phyloP scores from a whole-genome alignment of 2,797 vertebrate species.

The Paramormyrops hopkinsi region DNA sequence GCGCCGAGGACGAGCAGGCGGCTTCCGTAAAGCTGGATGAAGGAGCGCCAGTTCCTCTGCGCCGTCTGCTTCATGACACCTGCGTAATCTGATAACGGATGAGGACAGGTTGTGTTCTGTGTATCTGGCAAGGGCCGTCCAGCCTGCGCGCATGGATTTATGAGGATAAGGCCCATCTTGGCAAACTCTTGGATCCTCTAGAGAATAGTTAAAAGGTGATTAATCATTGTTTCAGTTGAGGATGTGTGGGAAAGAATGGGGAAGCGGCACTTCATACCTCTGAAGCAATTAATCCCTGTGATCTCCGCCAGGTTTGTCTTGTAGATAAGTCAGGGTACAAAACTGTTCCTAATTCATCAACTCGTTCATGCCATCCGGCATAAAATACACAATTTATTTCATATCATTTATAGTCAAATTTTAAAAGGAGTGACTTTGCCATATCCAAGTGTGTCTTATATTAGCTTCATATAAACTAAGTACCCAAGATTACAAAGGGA shows the following conservation, averaged over 20 bases:
- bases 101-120: constrained; percentile 88
- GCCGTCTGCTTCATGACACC: constrained; percentile 82
- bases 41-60: constrained; percentile 67
- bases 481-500: constrained; percentile 99
- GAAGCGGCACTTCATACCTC: constrained; percentile 98
- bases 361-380: constrained; percentile 96
- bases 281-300: constrained; percentile 99
- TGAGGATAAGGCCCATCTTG: constrained; percentile 96
- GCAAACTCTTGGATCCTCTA: constrained; percentile 90
- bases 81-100: constrained; percentile 99
- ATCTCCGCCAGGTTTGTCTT: constrained; percentile 99
- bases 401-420: constrained; percentile 99
- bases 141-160: constrained; percentile 82
- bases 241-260: constrained; percentile 93
- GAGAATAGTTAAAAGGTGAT: constrained; percentile 99
- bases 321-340: constrained; percentile 99
- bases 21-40: constrained; percentile 46
- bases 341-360: constrained; percentile 99
- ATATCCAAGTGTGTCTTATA: constrained; percentile 94
- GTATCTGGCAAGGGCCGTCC: constrained; percentile 70
- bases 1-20: constrained; percentile 22
- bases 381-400: constrained; percentile 99
- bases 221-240: constrained; percentile 99
- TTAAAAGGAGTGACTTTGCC: constrained; percentile 98
- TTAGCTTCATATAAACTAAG: constrained; percentile 99